Evolutionary conservation across 2,113 vertebrate genomes (phyloP).

Genomic region (Rhizomys pruinosus): DNA sequence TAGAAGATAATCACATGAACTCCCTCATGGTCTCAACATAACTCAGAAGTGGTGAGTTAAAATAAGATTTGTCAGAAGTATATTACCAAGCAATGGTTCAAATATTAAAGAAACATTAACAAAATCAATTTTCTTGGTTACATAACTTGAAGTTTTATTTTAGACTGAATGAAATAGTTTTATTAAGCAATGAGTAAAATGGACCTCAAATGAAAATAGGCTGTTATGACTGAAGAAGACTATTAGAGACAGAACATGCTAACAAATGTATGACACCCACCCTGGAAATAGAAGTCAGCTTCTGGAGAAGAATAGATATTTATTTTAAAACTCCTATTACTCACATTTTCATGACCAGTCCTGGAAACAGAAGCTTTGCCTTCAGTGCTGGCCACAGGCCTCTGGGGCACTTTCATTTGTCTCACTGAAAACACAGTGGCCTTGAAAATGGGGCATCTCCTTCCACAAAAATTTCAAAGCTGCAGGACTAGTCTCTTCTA

Average conservation of each 20-base stretch:
- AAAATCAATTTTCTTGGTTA: slow-evolving; percentile 31
- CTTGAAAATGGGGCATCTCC: slow-evolving; percentile 40
- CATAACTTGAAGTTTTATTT: not conserved
- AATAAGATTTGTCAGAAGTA: slow-evolving; percentile 30
- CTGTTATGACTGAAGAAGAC: not conserved
- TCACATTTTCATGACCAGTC: not conserved
- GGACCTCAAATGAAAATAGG: not conserved
- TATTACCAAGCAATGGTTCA: slow-evolving; percentile 8
- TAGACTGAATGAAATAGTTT: slow-evolving; percentile 1
- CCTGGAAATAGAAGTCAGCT: not conserved
- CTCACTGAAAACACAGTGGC: not conserved
- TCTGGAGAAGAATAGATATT: not conserved
- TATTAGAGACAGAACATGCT: slow-evolving; percentile 48
- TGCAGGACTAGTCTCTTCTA: not conserved
- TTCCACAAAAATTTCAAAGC: slow-evolving; percentile 22
- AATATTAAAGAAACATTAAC: slow-evolving; percentile 5
- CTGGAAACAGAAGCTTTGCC: slow-evolving; percentile 48
- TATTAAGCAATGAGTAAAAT: slow-evolving; percentile 35
- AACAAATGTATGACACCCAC: not conserved
- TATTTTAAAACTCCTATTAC: not conserved
- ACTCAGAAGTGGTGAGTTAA: not conserved
- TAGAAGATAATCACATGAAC: slow-evolving; percentile 6
- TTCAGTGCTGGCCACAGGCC: slow-evolving; percentile 26
- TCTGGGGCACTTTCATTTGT: not conserved
- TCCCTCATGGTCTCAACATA: slow-evolving; percentile 49